These are phyloP conservation scores for Anser brachyrhynchus DNA, from an alignment of 2,113 vertebrate species.

Conservation along the genomic window DNA sequence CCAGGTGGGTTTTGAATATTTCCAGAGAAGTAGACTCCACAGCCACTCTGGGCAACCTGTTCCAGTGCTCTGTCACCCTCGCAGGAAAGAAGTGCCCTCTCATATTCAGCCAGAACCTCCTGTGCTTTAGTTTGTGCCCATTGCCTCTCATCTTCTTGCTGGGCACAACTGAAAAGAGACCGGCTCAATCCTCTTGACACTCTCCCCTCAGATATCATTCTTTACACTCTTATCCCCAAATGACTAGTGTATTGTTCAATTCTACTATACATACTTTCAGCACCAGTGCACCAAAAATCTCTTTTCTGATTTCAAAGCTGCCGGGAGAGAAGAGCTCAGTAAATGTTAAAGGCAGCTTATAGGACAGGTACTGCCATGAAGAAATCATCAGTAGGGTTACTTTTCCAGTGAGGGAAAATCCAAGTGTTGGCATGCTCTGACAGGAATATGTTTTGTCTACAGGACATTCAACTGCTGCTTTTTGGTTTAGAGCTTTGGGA, in stretches of 20 bases:
- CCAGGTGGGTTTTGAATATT: too few species aligned
- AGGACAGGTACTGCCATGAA: neutral
- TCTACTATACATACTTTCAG: neutral
- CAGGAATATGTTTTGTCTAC: neutral
- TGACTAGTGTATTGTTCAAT: neutral
- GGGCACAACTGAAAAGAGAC: too few species aligned
- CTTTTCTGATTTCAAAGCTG: neutral
- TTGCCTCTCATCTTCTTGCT: too few species aligned
- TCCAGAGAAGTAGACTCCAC: too few species aligned
- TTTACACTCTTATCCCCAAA: neutral
- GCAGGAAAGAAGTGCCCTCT: too few species aligned
- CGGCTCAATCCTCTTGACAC: too few species aligned
- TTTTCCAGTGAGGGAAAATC: neutral
- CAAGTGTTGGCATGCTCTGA: neutral
- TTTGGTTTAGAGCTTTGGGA: neutral
- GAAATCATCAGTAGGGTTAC: neutral
- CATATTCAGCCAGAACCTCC: too few species aligned
- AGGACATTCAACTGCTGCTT: neutral
- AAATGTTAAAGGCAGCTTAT: neutral
- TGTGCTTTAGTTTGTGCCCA: too few species aligned
- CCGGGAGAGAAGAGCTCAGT: neutral
- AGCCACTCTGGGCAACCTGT: too few species aligned
- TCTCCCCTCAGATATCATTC: neutral
- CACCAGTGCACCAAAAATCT: neutral
- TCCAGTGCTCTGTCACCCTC: too few species aligned